Evolutionary conservation across 2,888 invertebrate species (phyloP), one percentile per base, ranked within the genome.

Genomic region (Erebia aethiops): DNA sequence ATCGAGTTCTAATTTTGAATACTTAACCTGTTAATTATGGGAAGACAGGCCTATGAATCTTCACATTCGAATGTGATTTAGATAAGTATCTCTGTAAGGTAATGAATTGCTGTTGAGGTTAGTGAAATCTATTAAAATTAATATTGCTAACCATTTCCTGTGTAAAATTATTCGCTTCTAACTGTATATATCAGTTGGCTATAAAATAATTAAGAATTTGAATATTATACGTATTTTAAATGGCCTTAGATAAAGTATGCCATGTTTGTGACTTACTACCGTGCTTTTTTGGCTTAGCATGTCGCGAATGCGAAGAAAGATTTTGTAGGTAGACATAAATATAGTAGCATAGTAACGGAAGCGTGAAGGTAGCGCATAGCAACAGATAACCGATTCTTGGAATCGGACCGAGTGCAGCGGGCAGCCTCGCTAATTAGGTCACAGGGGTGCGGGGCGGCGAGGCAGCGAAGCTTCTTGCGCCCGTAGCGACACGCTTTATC

Each of bases 91-190:
- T 52, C 46, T 18, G 67, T 49, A 51, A 64, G 26, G 41, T 64
- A 57, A 67, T 70, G 67, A 67, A 70, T 70, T 57, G 61, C 57
- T 46, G 13, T 43, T 18, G 54, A 49, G 21, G 41, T 69, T 43
- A 35, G 35, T 54, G 60, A 62, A 70, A 74, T 71, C 71, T 67
- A 71, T 74, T 70, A 68, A 72, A 70, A 65, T 67, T 71, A 72
- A 72, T 73, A 75, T 74, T 61, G 66, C 66, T 63, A 54, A 71
- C 61, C 64, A 73, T 73, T 75, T 76, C 76, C 76, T 74, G 76
- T 72, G 46, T 67, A 49, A 67, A 71, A 67, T 67, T 69, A 69
- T 66, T 69, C 51, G 63, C 62, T 14, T 52, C 56, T 61, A 70
- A 70, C 70, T 65, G 65, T 71, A 51, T 10, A 58, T 43, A 13